These are phyloP conservation scores for Odobenus rosmarus DNA, from an alignment of 2,113 vertebrate genomes.

Conservation along the genomic window DNA sequence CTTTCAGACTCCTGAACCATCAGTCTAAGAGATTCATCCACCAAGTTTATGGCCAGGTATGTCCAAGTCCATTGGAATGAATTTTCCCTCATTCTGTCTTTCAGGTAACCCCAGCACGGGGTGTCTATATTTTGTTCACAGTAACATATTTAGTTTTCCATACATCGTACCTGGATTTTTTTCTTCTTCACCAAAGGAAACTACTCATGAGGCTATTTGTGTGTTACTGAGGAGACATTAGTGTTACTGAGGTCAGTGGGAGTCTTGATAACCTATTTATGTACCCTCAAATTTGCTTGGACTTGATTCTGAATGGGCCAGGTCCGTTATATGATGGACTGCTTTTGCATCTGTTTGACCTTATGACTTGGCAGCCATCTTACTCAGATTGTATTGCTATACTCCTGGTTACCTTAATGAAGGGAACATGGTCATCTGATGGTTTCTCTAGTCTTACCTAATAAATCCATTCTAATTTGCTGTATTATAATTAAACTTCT, in stretches of 20 bases:
- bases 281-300: neutral
- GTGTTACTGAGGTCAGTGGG: neutral
- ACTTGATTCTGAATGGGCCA: neutral
- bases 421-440: neutral
- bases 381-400: neutral
- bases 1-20: neutral
- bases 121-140: neutral
- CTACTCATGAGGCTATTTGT: neutral
- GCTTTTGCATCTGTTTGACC: neutral
- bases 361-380: neutral
- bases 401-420: neutral
- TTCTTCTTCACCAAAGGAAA: neutral
- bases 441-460: neutral
- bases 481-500: neutral
- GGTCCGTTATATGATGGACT: neutral
- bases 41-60: neutral
- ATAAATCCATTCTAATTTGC: neutral
- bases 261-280: neutral
- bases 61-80: neutral
- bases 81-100: neutral
- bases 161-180: neutral
- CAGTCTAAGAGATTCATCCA: neutral
- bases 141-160: neutral
- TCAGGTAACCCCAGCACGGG: neutral
- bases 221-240: neutral